Base-by-base conservation (phyloP, 2,113 vertebrate species). In the Rana temporaria region DNA sequence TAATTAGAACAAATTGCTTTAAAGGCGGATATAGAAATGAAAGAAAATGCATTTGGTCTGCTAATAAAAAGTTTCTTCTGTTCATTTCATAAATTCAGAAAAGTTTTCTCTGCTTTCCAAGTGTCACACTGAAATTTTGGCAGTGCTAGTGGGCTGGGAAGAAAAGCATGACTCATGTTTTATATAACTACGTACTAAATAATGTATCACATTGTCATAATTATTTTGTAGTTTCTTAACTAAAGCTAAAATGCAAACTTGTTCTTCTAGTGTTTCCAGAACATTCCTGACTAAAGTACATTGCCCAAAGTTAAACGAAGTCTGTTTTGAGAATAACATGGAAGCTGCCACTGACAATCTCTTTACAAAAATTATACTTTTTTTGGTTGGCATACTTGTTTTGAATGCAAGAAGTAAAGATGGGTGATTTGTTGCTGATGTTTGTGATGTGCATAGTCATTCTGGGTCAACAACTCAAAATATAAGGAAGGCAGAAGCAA, bases 201-300 rank as follows among this genome's bases (percentile, higher is more conserved):
- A 63, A 48, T 76, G 48, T 62, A 63, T 77, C 71, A 74, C 32
- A 63, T n/a, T 63, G 74, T 52, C 71, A 77, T 63, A 64, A 77
- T 77, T 52, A 42, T 63, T 77, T 77, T 77, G 60, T 38, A 64
- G 34, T 34, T 64, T 30, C 59, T 63, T 77, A 63, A 52, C 73
- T 76, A 2, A 2, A 17, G 6, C 18, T 26, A 52, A 64, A 64
- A 52, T 52, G 48, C 32, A 64, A 4, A 18, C 48, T 64, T 48
- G 34, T 64, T 64, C 22, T 18, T 4, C 57, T 14, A 60, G 48
- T 64, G 26, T 52, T 20, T 59, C 19, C 57, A 62, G 34, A 75
- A 75, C 62, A 24, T 77, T 64, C 55, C 6, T 19, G 30, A 34
- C 9, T 66, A 34, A 66, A 19, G 18, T 11, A 66, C 2, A 66